These are phyloP conservation scores for Parochlus steinenii DNA, from an alignment of 2,888 invertebrate genomes.

Conservation along the genomic window DNA sequence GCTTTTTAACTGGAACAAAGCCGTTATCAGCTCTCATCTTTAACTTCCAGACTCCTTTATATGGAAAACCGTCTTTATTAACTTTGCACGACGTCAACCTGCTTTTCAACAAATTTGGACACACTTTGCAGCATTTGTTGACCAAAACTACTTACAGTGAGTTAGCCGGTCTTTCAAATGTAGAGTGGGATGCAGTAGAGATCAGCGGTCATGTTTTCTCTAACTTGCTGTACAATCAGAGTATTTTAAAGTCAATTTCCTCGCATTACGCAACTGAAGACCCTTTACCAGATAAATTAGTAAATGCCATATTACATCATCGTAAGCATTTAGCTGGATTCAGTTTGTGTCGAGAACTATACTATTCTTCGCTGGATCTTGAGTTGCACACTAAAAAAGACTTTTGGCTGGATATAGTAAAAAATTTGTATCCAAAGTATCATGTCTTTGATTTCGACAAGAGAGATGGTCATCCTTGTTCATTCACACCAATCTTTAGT, in stretches of 20 bases:
- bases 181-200: slow-evolving; percentile 89
- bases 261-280: slow-evolving; percentile 60
- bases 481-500: slow-evolving; percentile 66
- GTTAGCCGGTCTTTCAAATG: slow-evolving; percentile 66
- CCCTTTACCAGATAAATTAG: slow-evolving; percentile 44
- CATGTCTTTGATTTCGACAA: slow-evolving; percentile 58
- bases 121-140: slow-evolving; percentile 69
- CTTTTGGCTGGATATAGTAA: slow-evolving; percentile 71
- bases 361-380: slow-evolving; percentile 65
- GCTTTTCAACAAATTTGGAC: slow-evolving; percentile 76
- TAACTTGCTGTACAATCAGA: slow-evolving; percentile 57
- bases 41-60: slow-evolving; percentile 53
- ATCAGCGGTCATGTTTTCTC: slow-evolving; percentile 69
- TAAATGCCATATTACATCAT: slow-evolving; percentile 43
- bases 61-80: slow-evolving; percentile 50
- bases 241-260: slow-evolving; percentile 43
- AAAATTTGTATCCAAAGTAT: slow-evolving; percentile 65
- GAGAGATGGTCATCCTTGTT: slow-evolving; percentile 70
- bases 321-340: slow-evolving; percentile 62
- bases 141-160: slow-evolving; percentile 69
- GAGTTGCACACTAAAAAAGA: slow-evolving; percentile 57
- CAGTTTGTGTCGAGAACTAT: slow-evolving; percentile 65
- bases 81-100: slow-evolving; percentile 56
- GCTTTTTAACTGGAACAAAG: slow-evolving; percentile 40
- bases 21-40: slow-evolving; percentile 73